Conservation (phyloP, 1,140 invertebrate species). For the Drosophila auraria region DNA sequence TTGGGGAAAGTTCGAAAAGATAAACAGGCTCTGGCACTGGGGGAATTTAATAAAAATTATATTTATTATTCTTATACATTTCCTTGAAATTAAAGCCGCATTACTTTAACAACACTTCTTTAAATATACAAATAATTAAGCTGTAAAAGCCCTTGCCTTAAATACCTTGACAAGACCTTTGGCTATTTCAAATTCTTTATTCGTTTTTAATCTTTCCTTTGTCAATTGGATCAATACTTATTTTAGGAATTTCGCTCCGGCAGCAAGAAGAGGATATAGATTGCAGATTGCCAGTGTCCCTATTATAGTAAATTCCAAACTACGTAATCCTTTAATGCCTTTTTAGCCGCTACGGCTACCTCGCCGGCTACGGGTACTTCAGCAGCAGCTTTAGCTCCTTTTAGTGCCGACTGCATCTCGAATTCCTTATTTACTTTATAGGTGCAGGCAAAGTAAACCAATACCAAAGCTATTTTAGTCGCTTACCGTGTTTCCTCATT, state of each 20-base stretch:
- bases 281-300: slow-evolving; percentile 51
- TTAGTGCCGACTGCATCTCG: slow-evolving; percentile 59
- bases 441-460: slow-evolving; percentile 63
- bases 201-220: slow-evolving; percentile 53
- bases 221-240: neutral
- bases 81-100: too few species aligned
- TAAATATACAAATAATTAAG: neutral
- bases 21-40: slow-evolving; percentile 1
- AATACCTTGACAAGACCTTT: too few species aligned
- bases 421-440: slow-evolving; percentile 82
- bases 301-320: slow-evolving; percentile 76
- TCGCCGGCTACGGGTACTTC: slow-evolving; percentile 9
- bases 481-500: slow-evolving; percentile 63
- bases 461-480: slow-evolving; percentile 76
- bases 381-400: slow-evolving; percentile 52
- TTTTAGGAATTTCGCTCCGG: slow-evolving; percentile 46
- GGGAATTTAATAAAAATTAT: too few species aligned
- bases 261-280: slow-evolving; percentile 34
- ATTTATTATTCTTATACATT: too few species aligned
- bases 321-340: slow-evolving; percentile 80
- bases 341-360: slow-evolving; percentile 55
- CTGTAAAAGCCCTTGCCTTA: neutral
- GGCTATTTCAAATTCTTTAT: neutral
- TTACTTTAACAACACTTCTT: too few species aligned
- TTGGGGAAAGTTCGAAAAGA: slow-evolving; percentile 24